Percentiles rank a stretch among this genome's conserved stretches.
These are phyloP conservation scores for Loxodonta africana DNA, from an alignment of 2,113 vertebrate species.

Conservation along the genomic window DNA sequence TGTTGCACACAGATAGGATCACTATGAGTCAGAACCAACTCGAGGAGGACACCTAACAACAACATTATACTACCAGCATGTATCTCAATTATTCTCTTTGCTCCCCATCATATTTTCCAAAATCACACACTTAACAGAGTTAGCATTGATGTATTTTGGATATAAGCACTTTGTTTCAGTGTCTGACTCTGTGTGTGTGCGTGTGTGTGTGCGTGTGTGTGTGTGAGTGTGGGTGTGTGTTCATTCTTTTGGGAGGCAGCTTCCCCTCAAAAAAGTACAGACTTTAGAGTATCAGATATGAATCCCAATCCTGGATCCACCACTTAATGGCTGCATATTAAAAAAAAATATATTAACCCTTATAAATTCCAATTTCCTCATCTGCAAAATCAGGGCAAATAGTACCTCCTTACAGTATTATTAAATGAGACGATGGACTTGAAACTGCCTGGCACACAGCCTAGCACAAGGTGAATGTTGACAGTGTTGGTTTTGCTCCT, in stretches of 20 bases:
- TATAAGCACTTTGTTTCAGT: not conserved
- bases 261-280: not conserved
- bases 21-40: too few relatives aligned
- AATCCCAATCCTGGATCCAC: not conserved
- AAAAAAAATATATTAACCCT: not conserved
- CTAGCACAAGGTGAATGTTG: rapidly evolving
- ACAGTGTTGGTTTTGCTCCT: not conserved
- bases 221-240: not conserved
- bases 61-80: not conserved
- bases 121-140: not conserved
- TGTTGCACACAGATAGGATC: too few relatives aligned
- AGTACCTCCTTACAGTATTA: not conserved
- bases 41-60: too few relatives aligned
- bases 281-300: not conserved
- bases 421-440: not conserved
- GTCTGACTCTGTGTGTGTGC: not conserved
- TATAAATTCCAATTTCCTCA: not conserved
- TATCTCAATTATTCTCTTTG: not conserved
- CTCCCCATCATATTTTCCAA: not conserved
- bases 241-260: conserved; percentile 30
- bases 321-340: not conserved
- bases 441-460: not conserved
- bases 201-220: not conserved
- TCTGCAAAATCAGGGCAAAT: not conserved
- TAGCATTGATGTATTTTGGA: not conserved